Base-by-base conservation (phyloP, 2,113 vertebrate genomes). In the Myanophis thanlyinensis region DNA sequence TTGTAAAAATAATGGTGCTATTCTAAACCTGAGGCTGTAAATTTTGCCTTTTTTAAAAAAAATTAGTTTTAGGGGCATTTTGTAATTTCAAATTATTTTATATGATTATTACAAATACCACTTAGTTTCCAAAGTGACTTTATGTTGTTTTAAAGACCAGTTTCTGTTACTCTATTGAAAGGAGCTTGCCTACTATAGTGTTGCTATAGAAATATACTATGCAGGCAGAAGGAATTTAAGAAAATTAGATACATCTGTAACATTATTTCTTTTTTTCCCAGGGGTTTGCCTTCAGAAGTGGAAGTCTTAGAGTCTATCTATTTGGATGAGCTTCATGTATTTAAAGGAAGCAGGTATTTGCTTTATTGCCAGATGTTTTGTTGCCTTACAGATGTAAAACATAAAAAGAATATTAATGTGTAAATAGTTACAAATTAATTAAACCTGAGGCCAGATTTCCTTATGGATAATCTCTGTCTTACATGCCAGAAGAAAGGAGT, bases 221-320 rank as follows among this genome's bases (percentile, higher is more conserved):
- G 35, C 80, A 54, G 27, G 13, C 3, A 25, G 52, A 47, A 86
- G n/a, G 40, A n/a, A 46, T 23, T 18, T 56, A 22, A 27, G 25
- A 25, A 62, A 59, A 93, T 40, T 1, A 9, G n/a, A 23, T 5
- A n/a, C 35, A 20, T 46, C 12, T 92, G 10, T 85, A 44, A 93
- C 0, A 0, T 12, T 0, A 1, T 1, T 3, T 59, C 85, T 93
- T n/a, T 96, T 88, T 94, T 87, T 89, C 94, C 94, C 97, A 99
- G 99, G 95, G 97, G 97, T 67, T 95, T 97, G 92, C 96, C 94
- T 95, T 98, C 98, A 93, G 99, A 99, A 94, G 98, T 99, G 85
- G 98, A 99, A 97, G 99, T 99, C 88, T 97, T 99, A 94, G 98
- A 99, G 96, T 99, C 99, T 89, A 99, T 99, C 96, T 99, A 99